Base-by-base conservation (phyloP, 2,888 invertebrate genomes). In the Boloria euphrosyne region DNA sequence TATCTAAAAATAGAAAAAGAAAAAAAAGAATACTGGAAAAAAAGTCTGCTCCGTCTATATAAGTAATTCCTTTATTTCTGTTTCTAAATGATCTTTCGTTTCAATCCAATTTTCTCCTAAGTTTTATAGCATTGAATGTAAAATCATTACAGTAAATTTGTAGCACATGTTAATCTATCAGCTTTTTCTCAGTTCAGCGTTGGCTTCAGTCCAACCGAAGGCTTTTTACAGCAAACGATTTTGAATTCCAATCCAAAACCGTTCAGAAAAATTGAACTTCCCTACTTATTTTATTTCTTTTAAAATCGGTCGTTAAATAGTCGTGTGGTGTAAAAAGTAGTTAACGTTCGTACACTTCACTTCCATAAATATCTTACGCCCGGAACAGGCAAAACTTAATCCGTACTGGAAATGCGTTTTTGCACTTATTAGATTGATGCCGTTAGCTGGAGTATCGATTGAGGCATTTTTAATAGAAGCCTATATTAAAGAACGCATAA, bases 101-200 rank as follows among this genome's bases (percentile, higher is more conserved):
- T 38, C 38, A 60, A 58, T 27, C 31, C 22, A 22, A 61, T 44
- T 62, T 46, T 47, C 17, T 62, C 4, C 47, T 46, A 38, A 51
- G 44, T 57, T 44, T 65, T 46, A 44, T 51, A 46, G 43, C 50
- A 46, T 59, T 47, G 52, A 64, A 63, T 58, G 51, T 65, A 47
- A 59, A 65, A 65, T 65, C 65, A 59, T 65, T 65, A 59, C 59
- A 59, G 65, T 65, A 52, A 65, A 65, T 65, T 52, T 50, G 65
- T 31, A 46, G 65, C 65, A 65, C 65, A 65, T 59, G 65, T 65
- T 65, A 65, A 65, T 65, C 65, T 58, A 65, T 65, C 58, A 65
- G 59, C 65, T 65, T 65, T 65, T 65, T 65, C 65, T 65, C 59
- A 57, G 50, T 54, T 50, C 57, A 57, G 57, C 44, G 49, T 64